Percentiles rank a stretch among this genome's conserved stretches.
Conservation (phyloP, 2,888 invertebrate species). For the Reticulitermes lucifugus region DNA sequence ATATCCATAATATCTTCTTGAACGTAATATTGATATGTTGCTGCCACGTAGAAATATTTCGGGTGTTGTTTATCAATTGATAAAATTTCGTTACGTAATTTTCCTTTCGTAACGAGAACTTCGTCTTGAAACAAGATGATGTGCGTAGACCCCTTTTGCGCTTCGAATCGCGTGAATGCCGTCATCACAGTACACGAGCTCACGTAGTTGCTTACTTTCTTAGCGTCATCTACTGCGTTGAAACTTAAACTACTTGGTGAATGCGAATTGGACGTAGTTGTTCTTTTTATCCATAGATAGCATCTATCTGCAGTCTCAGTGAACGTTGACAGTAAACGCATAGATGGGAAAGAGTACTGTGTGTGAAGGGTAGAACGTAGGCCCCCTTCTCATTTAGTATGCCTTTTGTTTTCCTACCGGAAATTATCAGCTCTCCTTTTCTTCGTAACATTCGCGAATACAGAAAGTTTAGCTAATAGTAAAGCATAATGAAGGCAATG, state of each 20-base stretch:
- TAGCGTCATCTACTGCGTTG: conserved; percentile 1
- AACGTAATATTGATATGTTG: too few species aligned
- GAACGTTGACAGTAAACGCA: too few species aligned
- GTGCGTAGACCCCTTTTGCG: too few species aligned
- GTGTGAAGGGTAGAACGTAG: background rate
- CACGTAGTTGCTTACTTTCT: background rate
- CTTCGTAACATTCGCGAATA: background rate
- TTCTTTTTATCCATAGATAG: background rate
- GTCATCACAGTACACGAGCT: background rate
- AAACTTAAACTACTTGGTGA: background rate
- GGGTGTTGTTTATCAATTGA: too few species aligned
- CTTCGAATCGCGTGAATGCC: background rate
- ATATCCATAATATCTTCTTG: too few species aligned
- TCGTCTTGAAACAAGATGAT: too few species aligned
- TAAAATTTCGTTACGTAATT: too few species aligned
- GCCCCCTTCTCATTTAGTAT: background rate
- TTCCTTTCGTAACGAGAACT: too few species aligned
- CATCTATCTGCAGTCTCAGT: conserved; percentile 2
- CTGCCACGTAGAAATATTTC: too few species aligned
- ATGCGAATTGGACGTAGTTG: background rate
- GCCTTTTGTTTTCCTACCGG: background rate
- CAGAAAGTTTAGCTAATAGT: background rate
- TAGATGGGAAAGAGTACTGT: background rate
- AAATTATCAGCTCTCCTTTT: background rate
- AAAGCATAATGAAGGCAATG: background rate